Evolutionary conservation across 2,113 vertebrate genomes (phyloP).

Genomic region (Myocastor coypus): DNA sequence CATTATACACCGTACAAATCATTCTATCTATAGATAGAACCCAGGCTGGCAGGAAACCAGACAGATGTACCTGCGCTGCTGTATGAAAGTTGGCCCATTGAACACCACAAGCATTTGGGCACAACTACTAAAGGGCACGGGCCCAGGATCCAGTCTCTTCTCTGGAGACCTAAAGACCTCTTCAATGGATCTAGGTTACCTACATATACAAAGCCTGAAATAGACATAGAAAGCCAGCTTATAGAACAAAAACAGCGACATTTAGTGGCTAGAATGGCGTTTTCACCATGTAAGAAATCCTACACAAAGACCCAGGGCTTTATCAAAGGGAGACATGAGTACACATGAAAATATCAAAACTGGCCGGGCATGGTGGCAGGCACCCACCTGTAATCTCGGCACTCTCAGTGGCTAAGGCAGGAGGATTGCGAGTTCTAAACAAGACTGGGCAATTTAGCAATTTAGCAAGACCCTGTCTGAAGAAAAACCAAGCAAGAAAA

Average conservation of each 20-base stretch:
- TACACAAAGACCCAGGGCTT: background rate
- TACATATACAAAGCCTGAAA: conserved; percentile 25
- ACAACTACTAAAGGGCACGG: background rate
- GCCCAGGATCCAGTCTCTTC: background rate
- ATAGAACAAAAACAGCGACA: background rate
- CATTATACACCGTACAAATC: background rate
- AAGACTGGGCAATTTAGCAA: background rate
- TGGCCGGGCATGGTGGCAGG: background rate
- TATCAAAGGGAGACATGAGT: background rate
- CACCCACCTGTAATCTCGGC: background rate
- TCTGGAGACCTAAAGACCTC: background rate
- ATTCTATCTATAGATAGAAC: background rate
- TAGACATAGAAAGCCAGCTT: background rate
- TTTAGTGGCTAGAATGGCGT: background rate
- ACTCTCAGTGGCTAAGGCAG: background rate
- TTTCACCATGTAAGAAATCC: background rate
- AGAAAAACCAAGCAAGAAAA: background rate
- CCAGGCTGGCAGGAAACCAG: background rate
- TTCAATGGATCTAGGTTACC: background rate
- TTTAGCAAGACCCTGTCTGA: background rate
- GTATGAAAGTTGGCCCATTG: background rate
- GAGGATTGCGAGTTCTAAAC: background rate
- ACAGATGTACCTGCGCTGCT: background rate
- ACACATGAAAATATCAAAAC: background rate
- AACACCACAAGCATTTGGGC: background rate